A percentile compares a stretch with the other conserved stretches of the same genome.
Conservation (phyloP, 2,888 invertebrate genomes). For the Mesorhabditis sp. region DNA sequence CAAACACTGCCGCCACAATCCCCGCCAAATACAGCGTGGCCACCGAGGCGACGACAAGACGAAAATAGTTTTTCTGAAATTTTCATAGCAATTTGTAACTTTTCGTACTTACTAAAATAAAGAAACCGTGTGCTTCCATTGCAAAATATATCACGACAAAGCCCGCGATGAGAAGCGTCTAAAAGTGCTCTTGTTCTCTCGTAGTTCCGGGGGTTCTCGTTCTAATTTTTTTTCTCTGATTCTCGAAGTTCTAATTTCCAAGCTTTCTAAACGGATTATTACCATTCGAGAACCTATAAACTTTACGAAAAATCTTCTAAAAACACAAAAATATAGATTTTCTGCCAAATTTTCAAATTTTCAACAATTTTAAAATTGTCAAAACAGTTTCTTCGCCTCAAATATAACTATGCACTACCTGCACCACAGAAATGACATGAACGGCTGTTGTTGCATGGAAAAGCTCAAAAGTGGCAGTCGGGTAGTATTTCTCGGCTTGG, state of each 20-base stretch:
- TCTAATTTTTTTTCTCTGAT: too few relatives aligned
- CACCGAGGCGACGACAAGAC: not conserved
- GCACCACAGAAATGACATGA: not conserved
- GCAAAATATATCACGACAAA: not conserved
- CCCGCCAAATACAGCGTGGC: not conserved
- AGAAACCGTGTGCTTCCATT: not conserved
- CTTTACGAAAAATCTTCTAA: too few relatives aligned
- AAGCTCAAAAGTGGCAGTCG: not conserved
- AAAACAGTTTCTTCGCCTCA: not conserved
- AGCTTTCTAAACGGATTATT: too few relatives aligned
- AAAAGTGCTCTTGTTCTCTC: not conserved
- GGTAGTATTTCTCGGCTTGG: not conserved
- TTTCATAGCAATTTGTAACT: too few relatives aligned
- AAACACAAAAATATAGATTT: too few relatives aligned
- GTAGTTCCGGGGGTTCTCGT: too few relatives aligned
- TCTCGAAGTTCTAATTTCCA: too few relatives aligned
- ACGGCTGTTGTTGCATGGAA: slow-evolving; percentile 2
- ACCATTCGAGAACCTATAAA: too few relatives aligned
- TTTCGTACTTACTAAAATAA: not conserved
- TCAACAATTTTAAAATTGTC: too few relatives aligned
- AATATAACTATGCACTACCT: not conserved
- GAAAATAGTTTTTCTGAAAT: not conserved
- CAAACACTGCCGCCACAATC: slow-evolving; percentile 1
- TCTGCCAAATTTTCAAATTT: too few relatives aligned
- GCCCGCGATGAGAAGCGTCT: not conserved